Conservation (phyloP, 2,888 invertebrate genomes). For the Spilosoma lubricipeda region DNA sequence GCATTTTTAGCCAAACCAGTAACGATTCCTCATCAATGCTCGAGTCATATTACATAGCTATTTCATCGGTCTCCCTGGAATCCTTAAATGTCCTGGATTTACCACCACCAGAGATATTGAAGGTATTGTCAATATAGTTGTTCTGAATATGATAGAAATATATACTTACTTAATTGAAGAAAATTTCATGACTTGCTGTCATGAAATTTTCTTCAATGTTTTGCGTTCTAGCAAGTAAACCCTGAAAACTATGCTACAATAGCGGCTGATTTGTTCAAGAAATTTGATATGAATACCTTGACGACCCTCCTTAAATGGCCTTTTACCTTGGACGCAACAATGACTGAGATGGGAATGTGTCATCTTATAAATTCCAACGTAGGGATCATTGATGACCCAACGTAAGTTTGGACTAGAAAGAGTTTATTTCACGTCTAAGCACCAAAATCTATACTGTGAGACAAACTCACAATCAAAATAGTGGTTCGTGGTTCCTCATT, state of each 20-base stretch:
- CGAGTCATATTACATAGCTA: conserved; percentile 58
- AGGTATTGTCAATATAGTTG: conserved; percentile 44
- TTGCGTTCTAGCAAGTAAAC: conserved; percentile 59
- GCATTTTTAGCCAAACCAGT: conserved; percentile 56
- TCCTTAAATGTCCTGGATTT: conserved; percentile 59
- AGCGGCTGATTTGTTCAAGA: conserved; percentile 64
- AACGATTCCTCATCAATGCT: conserved; percentile 56
- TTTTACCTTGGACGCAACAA: conserved; percentile 81
- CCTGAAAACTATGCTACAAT: conserved; percentile 68
- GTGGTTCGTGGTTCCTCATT: no score
- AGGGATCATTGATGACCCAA: conserved; percentile 84
- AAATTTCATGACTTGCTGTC: neutral
- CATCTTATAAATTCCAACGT: conserved; percentile 89
- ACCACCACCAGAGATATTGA: conserved; percentile 54
- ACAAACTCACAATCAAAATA: no score
- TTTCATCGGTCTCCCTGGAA: conserved; percentile 60
- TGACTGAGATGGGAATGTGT: conserved; percentile 90
- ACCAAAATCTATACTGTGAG: no score
- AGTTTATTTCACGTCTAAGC: no score
- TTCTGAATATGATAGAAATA: neutral
- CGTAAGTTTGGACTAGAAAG: conserved; percentile 67
- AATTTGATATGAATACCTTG: conserved; percentile 60
- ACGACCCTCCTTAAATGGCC: conserved; percentile 69
- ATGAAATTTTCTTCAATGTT: no score
- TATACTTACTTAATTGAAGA: neutral